Base-by-base conservation (phyloP, 2,888 invertebrate species). In the Reticulitermes lucifugus region DNA sequence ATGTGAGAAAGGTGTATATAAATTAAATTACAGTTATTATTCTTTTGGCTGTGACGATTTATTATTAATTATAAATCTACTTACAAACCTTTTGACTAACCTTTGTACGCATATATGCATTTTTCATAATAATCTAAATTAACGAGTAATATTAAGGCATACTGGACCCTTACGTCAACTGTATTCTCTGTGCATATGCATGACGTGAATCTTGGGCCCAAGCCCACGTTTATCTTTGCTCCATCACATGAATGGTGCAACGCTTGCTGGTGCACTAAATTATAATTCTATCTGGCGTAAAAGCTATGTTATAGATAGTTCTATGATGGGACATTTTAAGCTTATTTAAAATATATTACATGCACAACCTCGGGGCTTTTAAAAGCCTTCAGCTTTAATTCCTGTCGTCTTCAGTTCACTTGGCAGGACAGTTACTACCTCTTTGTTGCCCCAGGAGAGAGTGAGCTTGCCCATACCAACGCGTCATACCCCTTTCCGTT, bases 381-480 rank as follows among this genome's bases (percentile, higher is more conserved):
- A 43, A 75, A 75, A 75, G 75, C 75, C 75, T 41, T 75, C 75
- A 35, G 22, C n/a, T 1, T 75, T 75, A 75, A 75, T 75, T 75
- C 41, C 43, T 43, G 18, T 46, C 75, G 35, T 75, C 75, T 75
- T 43, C 46, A 75, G 5, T 75, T 75, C 75, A 75, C 75, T 75
- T 75, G 75, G 75, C 43, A 75, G 75, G 43, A 41, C 5, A 71
- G 71, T 25, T 71, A 14, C 71, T 25, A 25, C 35, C 35, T 75
- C 75, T 75, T 75, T 75, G 43, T 75, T 75, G 75, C 14, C 75
- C 75, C 82, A 25, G 7, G 81, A 81, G 59, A 7, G 80, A 35
- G 80, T 73, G 60, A 25, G 55, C 35, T 55, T 14, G 59, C 59
- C 35, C 80, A 65, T 25, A 55, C 83, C 22, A 3, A 46, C 46